A percentile compares a stretch with the other conserved stretches of the same genome.
Conservation (phyloP, 2,888 invertebrate genomes). For the Andrena trimmerana region DNA sequence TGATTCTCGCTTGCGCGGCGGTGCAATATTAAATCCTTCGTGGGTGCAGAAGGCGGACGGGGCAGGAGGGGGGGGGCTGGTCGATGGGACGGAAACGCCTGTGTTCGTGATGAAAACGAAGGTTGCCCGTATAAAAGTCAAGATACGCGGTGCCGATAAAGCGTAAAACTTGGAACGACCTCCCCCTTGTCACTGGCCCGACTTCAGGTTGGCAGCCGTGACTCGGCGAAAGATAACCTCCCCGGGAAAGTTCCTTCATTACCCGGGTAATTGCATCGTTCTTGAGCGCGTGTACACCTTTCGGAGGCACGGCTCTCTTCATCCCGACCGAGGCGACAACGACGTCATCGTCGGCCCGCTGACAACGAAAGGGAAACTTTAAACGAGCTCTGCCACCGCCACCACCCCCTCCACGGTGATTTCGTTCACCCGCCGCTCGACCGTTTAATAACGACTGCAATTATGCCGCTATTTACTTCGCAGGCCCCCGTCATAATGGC, state of each 20-base stretch:
- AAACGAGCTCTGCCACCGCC: constrained; percentile 57
- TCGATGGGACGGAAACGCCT: not conserved
- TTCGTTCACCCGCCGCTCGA: constrained; percentile 39
- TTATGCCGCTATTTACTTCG: constrained; percentile 67
- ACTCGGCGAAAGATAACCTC: constrained; percentile 72
- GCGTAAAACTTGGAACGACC: constrained; percentile 49
- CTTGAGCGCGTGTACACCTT: constrained; percentile 68
- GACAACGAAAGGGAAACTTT: constrained; percentile 68
- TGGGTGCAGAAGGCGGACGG: not conserved
- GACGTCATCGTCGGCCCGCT: constrained; percentile 51
- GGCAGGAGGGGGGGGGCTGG: not conserved
- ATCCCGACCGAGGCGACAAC: constrained; percentile 50
- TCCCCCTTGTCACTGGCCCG: constrained; percentile 50
- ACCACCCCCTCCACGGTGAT: constrained; percentile 14
- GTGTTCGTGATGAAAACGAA: constrained; percentile 41
- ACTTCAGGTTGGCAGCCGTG: constrained; percentile 54
- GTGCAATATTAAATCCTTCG: not conserved
- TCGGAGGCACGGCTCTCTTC: constrained; percentile 39
- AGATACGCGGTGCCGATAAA: constrained; percentile 63
- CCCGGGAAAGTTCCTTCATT: constrained; percentile 72
- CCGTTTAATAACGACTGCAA: constrained; percentile 67
- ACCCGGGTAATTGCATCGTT: constrained; percentile 73
- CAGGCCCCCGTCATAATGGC: constrained; percentile 26
- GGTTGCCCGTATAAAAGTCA: constrained; percentile 19
- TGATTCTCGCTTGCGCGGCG: not conserved